Percentiles rank a stretch among this genome's conserved stretches.
Conservation (phyloP, 2,888 invertebrate species). For the Aromia moschata region DNA sequence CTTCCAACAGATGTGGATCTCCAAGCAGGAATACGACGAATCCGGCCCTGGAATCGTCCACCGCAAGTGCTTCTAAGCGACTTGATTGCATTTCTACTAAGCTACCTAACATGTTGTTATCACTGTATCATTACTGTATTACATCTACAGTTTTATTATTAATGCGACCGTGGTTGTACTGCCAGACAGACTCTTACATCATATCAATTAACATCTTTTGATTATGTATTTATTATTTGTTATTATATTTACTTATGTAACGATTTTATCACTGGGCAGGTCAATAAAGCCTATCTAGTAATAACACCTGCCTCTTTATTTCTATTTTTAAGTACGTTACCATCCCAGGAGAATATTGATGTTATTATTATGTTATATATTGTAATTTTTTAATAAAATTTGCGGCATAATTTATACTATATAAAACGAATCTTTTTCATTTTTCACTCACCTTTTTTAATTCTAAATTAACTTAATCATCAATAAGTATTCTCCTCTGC, state of each 20-base stretch:
- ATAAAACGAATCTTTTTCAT: no score
- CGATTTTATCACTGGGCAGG: slow-evolving; percentile 52
- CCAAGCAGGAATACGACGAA: slow-evolving; percentile 97
- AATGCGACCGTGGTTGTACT: slow-evolving; percentile 56
- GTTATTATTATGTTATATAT: slow-evolving; percentile 47
- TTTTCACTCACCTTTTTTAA: no score
- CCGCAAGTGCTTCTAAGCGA: slow-evolving; percentile 93
- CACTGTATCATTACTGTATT: slow-evolving; percentile 41
- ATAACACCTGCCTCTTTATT: slow-evolving; percentile 51
- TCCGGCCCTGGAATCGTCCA: slow-evolving; percentile 96
- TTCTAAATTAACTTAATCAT: no score
- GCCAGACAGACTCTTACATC: slow-evolving; percentile 54
- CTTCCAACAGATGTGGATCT: slow-evolving; percentile 97
- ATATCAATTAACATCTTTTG: slow-evolving; percentile 49
- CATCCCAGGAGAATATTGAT: slow-evolving; percentile 40
- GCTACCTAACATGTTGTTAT: slow-evolving; percentile 47
- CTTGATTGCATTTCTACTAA: slow-evolving; percentile 46
- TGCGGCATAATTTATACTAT: slow-evolving; percentile 45
- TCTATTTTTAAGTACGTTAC: slow-evolving; percentile 38
- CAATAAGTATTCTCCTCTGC: no score
- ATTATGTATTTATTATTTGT: slow-evolving; percentile 50
- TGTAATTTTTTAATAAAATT: slow-evolving; percentile 46
- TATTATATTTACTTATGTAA: slow-evolving; percentile 51
- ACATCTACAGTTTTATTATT: slow-evolving; percentile 50
- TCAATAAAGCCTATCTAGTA: slow-evolving; percentile 54